These are phyloP conservation scores for Dreissena rostriformis DNA, from an alignment of 1,140 invertebrate genomes.

Conservation along the genomic window DNA sequence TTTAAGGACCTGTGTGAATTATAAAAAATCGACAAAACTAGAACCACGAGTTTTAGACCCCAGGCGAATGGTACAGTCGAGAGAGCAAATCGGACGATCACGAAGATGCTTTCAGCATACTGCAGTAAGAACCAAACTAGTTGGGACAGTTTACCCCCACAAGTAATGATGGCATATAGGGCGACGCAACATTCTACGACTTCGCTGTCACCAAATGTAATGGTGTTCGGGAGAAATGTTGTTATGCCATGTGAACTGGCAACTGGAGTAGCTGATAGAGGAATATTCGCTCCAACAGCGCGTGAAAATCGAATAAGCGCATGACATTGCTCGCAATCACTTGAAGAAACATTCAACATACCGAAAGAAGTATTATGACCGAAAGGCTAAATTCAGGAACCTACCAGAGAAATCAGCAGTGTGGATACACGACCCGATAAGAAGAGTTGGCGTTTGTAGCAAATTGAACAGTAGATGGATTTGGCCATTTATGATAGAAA, in stretches of 20 bases:
- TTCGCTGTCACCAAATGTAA: background rate
- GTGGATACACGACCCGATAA: conserved; percentile 21
- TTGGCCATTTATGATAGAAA: conserved; percentile 8
- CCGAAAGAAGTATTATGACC: conserved; percentile 2
- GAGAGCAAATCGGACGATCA: background rate
- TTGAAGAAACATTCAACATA: background rate
- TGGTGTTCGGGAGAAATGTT: background rate
- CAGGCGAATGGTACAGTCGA: conserved; percentile 1
- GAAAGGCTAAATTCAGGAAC: background rate
- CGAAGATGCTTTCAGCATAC: background rate
- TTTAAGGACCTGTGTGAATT: conserved; percentile 18
- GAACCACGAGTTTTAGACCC: background rate
- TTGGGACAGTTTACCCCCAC: background rate
- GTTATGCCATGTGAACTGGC: background rate
- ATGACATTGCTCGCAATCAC: background rate
- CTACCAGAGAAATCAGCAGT: conserved; percentile 20
- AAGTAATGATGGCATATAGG: conserved; percentile 15
- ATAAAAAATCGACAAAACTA: conserved; percentile 20
- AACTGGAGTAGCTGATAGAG: background rate
- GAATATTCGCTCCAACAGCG: background rate
- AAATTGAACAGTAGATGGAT: conserved; percentile 18
- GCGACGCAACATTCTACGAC: background rate
- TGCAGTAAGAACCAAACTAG: background rate
- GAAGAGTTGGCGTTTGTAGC: background rate
- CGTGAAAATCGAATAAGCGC: background rate